These are phyloP conservation scores for Callipepla squamata DNA, from an alignment of 2,113 vertebrate genomes.

Conservation along the genomic window DNA sequence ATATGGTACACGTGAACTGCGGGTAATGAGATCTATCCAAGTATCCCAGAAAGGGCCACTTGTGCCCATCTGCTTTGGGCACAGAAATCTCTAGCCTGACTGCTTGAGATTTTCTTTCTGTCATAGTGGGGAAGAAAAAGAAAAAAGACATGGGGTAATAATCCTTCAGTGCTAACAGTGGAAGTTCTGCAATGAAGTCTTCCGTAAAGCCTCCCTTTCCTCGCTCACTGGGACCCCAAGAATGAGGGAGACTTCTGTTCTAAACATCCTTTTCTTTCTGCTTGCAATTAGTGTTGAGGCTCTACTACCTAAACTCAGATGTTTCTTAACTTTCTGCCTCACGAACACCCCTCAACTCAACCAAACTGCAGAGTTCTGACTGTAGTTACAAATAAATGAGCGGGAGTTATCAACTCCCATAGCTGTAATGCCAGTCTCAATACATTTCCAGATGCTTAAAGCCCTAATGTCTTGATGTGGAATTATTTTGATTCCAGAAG, in stretches of 20 bases:
- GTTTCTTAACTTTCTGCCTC: conserved; percentile 68
- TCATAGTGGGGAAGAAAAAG: not conserved
- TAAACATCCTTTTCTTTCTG: conserved; percentile 49
- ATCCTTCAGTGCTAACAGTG: conserved; percentile 74
- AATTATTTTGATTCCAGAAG: not conserved
- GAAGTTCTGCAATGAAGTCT: conserved; percentile 78
- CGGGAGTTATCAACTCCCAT: conserved; percentile 39
- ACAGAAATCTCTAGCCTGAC: conserved; percentile 76
- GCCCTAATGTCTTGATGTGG: not conserved
- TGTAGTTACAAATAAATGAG: not conserved
- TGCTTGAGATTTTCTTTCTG: conserved; percentile 73
- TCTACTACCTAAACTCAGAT: conserved; percentile 70
- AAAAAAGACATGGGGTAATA: conserved; percentile 36
- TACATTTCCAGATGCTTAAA: conserved; percentile 18
- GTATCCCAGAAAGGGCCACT: conserved; percentile 46
- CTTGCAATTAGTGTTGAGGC: not conserved
- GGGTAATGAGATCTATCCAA: conserved; percentile 73
- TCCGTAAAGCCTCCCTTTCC: conserved; percentile 55
- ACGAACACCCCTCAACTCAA: conserved; percentile 56
- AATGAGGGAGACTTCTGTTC: conserved; percentile 64
- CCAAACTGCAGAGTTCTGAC: conserved; percentile 40
- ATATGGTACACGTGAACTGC: conserved; percentile 61
- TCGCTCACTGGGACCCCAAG: conserved; percentile 43
- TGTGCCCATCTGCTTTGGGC: conserved; percentile 73
- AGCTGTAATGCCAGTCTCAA: not conserved